phyloP scores from a whole-genome alignment of 2,888 invertebrate genomes.

The Orthosia gracilis region DNA sequence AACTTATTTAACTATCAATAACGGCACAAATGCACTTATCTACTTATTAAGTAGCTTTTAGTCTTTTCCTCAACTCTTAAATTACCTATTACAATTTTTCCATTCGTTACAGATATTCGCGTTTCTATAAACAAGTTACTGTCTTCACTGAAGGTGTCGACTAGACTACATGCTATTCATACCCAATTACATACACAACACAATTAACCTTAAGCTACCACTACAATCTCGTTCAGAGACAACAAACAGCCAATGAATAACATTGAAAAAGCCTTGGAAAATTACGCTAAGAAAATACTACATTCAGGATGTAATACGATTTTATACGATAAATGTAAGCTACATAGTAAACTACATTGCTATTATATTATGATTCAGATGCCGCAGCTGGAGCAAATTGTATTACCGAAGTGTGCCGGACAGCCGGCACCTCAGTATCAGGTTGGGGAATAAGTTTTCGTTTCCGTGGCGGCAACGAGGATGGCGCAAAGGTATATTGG shows the following conservation, averaged over 20 bases:
- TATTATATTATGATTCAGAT: slow-evolving; percentile 87
- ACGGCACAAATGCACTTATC: slow-evolving; percentile 73
- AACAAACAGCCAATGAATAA: slow-evolving; percentile 73
- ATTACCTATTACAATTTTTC: slow-evolving; percentile 56
- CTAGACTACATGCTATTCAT: slow-evolving; percentile 39
- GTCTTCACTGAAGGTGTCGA: slow-evolving; percentile 17
- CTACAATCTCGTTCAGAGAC: slow-evolving; percentile 64
- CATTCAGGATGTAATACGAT: slow-evolving; percentile 45
- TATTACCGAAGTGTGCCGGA: slow-evolving; percentile 93
- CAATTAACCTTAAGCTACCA: slow-evolving; percentile 55
- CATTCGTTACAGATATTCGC: slow-evolving; percentile 43
- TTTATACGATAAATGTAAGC: slow-evolving; percentile 29
- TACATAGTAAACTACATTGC: slow-evolving; percentile 9
- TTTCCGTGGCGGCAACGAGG: slow-evolving; percentile 93
- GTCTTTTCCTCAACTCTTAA: slow-evolving; percentile 78
- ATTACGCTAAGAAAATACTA: slow-evolving; percentile 57
- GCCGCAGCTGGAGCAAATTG: slow-evolving; percentile 95
- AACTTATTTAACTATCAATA: slow-evolving; percentile 74
- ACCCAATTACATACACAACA: slow-evolving; percentile 42
- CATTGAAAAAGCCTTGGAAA: slow-evolving; percentile 71
- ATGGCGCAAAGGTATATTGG: slow-evolving; percentile 79
- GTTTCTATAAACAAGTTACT: slow-evolving; percentile 15
- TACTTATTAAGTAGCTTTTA: slow-evolving; percentile 71
- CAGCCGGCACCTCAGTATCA: slow-evolving; percentile 85
- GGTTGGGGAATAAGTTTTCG: slow-evolving; percentile 94